Percentiles rank a stretch among this genome's conserved stretches.
These are phyloP conservation scores for Horisme vitalbata DNA, from an alignment of 2,888 invertebrate genomes.

Conservation along the genomic window DNA sequence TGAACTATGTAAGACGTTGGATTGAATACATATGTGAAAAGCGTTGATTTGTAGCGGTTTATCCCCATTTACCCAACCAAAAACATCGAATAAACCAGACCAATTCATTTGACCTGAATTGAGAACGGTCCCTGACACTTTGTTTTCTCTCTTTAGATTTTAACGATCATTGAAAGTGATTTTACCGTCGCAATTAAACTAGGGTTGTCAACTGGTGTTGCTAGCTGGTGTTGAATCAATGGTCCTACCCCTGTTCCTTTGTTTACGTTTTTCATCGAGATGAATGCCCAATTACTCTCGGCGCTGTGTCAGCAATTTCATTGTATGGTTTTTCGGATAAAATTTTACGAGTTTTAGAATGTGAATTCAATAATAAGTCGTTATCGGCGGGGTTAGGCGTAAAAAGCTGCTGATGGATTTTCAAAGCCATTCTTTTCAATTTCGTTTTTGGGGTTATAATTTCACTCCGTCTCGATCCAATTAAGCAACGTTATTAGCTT, in stretches of 20 bases:
- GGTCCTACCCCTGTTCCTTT: conserved; percentile 42
- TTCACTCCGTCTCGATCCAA: too few species aligned
- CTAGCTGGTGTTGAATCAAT: conserved; percentile 17
- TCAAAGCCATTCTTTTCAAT: too few species aligned
- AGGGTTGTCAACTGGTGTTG: conserved; percentile 15
- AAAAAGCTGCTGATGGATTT: too few species aligned
- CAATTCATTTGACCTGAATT: conserved; percentile 25
- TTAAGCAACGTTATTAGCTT: too few species aligned
- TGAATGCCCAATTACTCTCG: conserved; percentile 45
- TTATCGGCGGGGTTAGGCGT: conserved; percentile 4
- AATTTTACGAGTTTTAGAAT: conserved; percentile 17
- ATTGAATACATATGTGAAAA: background rate
- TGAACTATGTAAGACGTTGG: too few species aligned
- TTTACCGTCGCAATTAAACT: conserved; percentile 32
- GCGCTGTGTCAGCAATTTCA: conserved; percentile 48
- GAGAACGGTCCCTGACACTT: conserved; percentile 22
- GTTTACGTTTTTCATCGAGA: conserved; percentile 45
- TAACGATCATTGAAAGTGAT: conserved; percentile 36
- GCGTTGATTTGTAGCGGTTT: conserved; percentile 6
- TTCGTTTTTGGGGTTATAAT: too few species aligned
- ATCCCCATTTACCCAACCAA: conserved; percentile 6
- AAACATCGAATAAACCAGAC: conserved; percentile 11
- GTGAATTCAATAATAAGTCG: conserved; percentile 10
- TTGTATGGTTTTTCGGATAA: conserved; percentile 29
- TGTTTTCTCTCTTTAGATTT: conserved; percentile 24